Evolutionary conservation across 2,797 vertebrate genomes (phyloP).

Genomic region (Spondyliosoma cantharus): DNA sequence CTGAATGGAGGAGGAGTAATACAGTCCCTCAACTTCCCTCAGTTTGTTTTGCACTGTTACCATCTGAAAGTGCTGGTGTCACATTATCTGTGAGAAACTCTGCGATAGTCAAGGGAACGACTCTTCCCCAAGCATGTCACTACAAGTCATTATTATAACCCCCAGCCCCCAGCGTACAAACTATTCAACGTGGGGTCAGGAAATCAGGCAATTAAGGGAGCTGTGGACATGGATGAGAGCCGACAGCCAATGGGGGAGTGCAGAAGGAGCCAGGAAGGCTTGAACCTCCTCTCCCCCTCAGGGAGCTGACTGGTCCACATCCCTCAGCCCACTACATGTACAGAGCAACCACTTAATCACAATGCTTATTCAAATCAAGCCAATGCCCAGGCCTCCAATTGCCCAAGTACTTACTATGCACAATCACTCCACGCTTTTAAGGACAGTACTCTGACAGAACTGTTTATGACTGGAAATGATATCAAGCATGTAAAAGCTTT

Average conservation of each 20-base stretch:
- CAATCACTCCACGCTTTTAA: conserved; percentile 27
- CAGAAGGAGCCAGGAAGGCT: conserved; percentile 71
- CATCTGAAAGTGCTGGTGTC: conserved; percentile 13
- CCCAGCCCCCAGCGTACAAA: conserved; percentile 56
- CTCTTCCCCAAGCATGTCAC: conserved; percentile 69
- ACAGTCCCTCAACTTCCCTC: not conserved
- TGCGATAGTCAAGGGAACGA: conserved; percentile 56
- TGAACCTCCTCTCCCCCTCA: conserved; percentile 64
- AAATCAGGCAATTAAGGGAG: conserved; percentile 77
- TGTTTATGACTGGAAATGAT: conserved; percentile 14
- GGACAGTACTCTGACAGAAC: conserved; percentile 12
- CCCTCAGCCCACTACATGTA: conserved; percentile 58
- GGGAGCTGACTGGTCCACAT: conserved; percentile 74
- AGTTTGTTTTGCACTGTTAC: conserved; percentile 15
- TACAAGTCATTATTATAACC: conserved; percentile 75
- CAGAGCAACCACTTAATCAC: conserved; percentile 64
- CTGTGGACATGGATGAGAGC: conserved; percentile 71
- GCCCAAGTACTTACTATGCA: conserved; percentile 33
- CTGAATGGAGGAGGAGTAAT: not conserved
- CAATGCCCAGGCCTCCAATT: conserved; percentile 44
- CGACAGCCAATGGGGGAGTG: conserved; percentile 77
- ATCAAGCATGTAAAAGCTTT: conserved; percentile 23
- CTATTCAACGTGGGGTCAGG: conserved; percentile 63
- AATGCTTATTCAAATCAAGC: conserved; percentile 70
- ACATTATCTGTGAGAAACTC: conserved; percentile 11